Evolutionary conservation across 2,113 vertebrate genomes (phyloP).

Genomic region (Callorhinus ursinus): DNA sequence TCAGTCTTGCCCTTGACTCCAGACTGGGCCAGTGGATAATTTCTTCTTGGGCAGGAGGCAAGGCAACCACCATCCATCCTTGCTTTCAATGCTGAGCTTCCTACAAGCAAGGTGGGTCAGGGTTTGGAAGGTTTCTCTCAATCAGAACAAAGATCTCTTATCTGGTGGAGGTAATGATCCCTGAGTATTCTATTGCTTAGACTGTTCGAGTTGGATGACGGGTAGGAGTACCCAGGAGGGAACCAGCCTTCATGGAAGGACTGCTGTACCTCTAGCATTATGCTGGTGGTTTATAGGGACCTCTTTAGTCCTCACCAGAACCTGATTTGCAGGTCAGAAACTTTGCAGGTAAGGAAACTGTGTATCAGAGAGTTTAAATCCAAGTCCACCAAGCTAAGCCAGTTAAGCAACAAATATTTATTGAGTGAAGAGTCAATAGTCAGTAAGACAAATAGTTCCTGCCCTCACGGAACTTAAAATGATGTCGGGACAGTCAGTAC

Average conservation of each 20-base stretch:
- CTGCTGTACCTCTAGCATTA: neutral
- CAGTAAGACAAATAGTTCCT: neutral
- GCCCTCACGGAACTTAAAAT: neutral
- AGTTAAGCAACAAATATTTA: constrained; percentile 8
- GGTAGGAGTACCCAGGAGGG: neutral
- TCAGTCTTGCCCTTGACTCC: neutral
- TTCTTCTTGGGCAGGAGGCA: neutral
- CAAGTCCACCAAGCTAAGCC: neutral
- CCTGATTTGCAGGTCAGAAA: neutral
- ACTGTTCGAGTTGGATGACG: neutral
- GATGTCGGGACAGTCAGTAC: neutral
- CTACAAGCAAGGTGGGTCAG: neutral
- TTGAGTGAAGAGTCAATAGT: neutral
- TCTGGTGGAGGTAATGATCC: neutral
- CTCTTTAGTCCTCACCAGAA: neutral
- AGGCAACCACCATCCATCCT: neutral
- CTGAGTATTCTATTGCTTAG: neutral
- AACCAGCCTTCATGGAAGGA: neutral
- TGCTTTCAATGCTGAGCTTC: neutral
- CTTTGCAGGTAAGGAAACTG: neutral
- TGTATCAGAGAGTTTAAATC: neutral
- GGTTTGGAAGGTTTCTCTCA: neutral
- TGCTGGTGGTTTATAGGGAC: neutral
- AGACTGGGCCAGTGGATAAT: neutral
- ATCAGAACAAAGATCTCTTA: neutral